Percentiles rank a stretch among this genome's conserved stretches.
Evolutionary conservation across 2,888 invertebrate species (phyloP).

Genomic region (Loripinus fragilis): DNA sequence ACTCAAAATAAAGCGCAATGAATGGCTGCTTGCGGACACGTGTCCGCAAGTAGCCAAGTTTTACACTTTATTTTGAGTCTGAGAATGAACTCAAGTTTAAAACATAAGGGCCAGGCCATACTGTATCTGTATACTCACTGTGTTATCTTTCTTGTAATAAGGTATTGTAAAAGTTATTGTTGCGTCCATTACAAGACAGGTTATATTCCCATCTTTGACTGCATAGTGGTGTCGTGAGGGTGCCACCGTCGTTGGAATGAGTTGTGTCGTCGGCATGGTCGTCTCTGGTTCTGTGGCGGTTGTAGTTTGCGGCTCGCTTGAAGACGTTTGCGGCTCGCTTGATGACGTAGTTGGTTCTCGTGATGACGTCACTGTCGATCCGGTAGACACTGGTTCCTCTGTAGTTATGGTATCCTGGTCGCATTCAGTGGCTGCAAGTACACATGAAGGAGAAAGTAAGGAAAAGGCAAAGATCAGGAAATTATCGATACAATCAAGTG

Average conservation of each 20-base stretch:
- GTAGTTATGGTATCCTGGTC: background rate
- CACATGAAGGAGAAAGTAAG: too few species aligned
- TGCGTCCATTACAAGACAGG: background rate
- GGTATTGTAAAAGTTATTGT: background rate
- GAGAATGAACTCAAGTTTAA: too few species aligned
- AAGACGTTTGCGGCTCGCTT: background rate
- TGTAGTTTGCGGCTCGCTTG: background rate
- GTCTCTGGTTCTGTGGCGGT: background rate
- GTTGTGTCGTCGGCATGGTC: background rate
- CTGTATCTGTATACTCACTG: slow-evolving; percentile 10
- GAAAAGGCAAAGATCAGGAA: too few species aligned
- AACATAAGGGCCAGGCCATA: too few species aligned
- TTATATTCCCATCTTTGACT: background rate
- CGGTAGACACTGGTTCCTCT: background rate
- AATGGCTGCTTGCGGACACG: too few species aligned
- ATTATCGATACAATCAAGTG: too few species aligned
- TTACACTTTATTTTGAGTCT: too few species aligned
- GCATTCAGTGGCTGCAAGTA: background rate
- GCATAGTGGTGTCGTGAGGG: background rate
- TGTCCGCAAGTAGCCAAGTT: too few species aligned
- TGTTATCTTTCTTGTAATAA: background rate
- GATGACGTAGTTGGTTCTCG: background rate
- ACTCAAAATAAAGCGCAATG: too few species aligned
- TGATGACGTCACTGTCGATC: background rate
- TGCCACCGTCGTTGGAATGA: background rate